Percentiles rank a stretch among this genome's conserved stretches.
Conservation (phyloP, 2,888 invertebrate species). For the Graphium colonna region DNA sequence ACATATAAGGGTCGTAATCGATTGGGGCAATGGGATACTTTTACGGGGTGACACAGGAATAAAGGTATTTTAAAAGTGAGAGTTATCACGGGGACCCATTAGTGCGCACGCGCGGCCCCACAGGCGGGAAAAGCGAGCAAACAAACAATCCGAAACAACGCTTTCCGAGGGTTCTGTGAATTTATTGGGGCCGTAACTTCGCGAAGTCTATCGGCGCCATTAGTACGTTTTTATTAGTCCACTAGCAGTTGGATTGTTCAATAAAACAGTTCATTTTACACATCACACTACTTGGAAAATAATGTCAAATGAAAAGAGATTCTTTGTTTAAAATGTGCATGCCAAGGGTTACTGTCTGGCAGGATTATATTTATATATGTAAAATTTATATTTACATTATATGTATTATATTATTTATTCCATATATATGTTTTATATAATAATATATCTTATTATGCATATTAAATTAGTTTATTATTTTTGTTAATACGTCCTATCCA, state of each 20-base stretch:
- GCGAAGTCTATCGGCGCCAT: background rate
- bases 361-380: no score
- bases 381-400: no score
- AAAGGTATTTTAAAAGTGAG: constrained; percentile 69
- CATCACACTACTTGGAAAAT: no score
- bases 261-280: no score
- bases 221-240: background rate
- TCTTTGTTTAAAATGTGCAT: no score
- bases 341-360: no score
- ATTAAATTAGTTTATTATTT: no score
- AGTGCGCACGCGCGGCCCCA: constrained; percentile 74
- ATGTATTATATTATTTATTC: constrained; percentile 1
- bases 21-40: constrained; percentile 28
- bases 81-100: constrained; percentile 77
- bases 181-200: background rate
- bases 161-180: constrained; percentile 34
- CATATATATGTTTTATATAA: constrained; percentile 11
- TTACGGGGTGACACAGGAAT: constrained; percentile 62
- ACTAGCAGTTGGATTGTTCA: background rate
- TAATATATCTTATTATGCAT: no score
- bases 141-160: constrained; percentile 18
- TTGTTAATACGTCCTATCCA: no score
- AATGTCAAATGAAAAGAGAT: no score
- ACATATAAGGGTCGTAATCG: constrained; percentile 36
- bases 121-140: constrained; percentile 50